Percentiles rank a stretch among this genome's conserved stretches.
Evolutionary conservation across 2,797 vertebrate species (phyloP).

Genomic region (Rhynchonycteris naso): DNA sequence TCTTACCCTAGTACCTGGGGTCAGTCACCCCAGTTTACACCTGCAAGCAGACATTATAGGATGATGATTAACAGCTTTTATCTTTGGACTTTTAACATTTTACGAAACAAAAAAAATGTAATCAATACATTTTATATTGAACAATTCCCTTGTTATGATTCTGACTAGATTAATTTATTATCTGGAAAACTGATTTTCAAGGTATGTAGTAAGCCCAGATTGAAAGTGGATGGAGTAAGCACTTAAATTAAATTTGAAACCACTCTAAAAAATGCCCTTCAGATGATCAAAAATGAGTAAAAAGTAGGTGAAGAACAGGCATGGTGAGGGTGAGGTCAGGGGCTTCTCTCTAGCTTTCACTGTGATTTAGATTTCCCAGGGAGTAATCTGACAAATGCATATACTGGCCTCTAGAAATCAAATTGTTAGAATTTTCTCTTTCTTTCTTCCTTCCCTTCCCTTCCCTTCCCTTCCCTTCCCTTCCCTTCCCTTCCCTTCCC

Average conservation of each 20-base stretch:
- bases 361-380: not conserved
- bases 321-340: not conserved
- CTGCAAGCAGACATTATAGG: not conserved
- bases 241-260: not conserved
- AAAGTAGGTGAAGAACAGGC: not conserved
- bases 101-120: not conserved
- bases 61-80: not conserved
- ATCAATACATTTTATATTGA: not conserved
- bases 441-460: too few relatives aligned
- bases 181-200: conserved; percentile 3
- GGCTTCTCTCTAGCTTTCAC: not conserved
- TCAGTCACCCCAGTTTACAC: not conserved
- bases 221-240: not conserved
- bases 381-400: not conserved
- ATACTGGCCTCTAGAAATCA: not conserved
- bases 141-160: not conserved
- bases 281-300: not conserved
- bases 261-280: not conserved
- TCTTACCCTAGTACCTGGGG: not conserved
- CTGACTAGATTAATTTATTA: not conserved
- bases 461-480: too few relatives aligned
- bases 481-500: too few relatives aligned
- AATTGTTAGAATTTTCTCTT: not conserved
- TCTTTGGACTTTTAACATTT: conserved; percentile 7
- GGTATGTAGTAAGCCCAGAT: not conserved